These are phyloP conservation scores for Syrmaticus mikado DNA, from an alignment of 2,113 vertebrate genomes.

Conservation along the genomic window DNA sequence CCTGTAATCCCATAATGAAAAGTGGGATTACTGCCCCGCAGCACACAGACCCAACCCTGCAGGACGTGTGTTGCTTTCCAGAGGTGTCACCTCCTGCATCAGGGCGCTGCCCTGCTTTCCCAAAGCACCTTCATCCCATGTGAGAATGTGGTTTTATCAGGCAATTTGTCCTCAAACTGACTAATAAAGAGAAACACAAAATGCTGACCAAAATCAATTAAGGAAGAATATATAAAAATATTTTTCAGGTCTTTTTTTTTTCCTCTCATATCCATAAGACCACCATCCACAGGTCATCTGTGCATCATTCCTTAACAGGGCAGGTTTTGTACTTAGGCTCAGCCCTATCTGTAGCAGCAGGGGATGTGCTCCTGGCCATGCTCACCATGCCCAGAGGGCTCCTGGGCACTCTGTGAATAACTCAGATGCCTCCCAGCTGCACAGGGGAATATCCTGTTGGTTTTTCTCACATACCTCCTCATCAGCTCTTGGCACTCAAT, in stretches of 20 bases:
- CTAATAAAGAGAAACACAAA: neutral
- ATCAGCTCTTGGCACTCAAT: slow-evolving; percentile 35
- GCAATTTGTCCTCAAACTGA: neutral
- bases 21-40: neutral
- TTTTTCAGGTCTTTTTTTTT: neutral
- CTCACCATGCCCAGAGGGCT: neutral
- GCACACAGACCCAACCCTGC: neutral
- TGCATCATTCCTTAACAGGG: neutral
- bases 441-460: neutral
- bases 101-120: neutral
- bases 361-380: neutral
- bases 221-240: neutral
- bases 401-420: slow-evolving; percentile 30
- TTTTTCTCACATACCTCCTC: neutral
- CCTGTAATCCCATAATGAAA: slow-evolving; percentile 33
- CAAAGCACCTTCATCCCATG: neutral
- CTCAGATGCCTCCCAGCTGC: slow-evolving; percentile 35
- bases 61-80: accelerated
- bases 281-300: neutral
- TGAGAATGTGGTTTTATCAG: neutral
- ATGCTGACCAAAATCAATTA: neutral
- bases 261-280: neutral
- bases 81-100: neutral
- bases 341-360: neutral
- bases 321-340: neutral